These are phyloP conservation scores for Leptodirus hochenwartii DNA, from an alignment of 2,888 invertebrate species.

Conservation along the genomic window DNA sequence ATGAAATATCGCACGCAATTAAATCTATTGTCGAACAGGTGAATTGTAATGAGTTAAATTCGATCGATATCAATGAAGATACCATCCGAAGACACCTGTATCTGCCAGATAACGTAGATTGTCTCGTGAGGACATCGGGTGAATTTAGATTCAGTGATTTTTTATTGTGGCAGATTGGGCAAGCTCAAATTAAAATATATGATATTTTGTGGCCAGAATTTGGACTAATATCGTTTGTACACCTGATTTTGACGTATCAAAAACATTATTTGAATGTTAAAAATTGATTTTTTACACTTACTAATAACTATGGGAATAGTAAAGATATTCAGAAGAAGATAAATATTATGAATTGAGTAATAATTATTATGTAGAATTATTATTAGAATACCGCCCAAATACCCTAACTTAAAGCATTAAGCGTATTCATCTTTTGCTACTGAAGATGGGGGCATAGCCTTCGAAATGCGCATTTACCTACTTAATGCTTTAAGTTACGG, in stretches of 20 bases:
- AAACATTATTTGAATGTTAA: no score
- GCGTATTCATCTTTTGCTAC: no score
- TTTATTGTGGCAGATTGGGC: constrained; percentile 81
- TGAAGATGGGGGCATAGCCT: no score
- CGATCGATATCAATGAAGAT: constrained; percentile 59
- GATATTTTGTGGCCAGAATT: constrained; percentile 94
- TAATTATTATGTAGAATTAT: no score
- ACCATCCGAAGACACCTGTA: constrained; percentile 63
- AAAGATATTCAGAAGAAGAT: no score
- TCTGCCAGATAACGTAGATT: constrained; percentile 74
- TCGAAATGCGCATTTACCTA: no score
- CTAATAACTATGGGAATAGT: no score
- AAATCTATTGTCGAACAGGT: constrained; percentile 52
- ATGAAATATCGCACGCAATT: constrained; percentile 65
- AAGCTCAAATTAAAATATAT: constrained; percentile 71
- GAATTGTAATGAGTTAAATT: constrained; percentile 30
- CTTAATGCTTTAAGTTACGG: no score
- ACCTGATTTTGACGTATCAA: constrained; percentile 78
- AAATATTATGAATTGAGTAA: no score
- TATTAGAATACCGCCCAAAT: no score
- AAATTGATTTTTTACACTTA: no score
- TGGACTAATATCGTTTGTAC: constrained; percentile 76
- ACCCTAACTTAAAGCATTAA: no score
- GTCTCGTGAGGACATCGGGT: constrained; percentile 89
- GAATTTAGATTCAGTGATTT: constrained; percentile 56